phyloP scores from a whole-genome alignment of 2,113 vertebrate genomes.

The Gasterosteus nipponicus region DNA sequence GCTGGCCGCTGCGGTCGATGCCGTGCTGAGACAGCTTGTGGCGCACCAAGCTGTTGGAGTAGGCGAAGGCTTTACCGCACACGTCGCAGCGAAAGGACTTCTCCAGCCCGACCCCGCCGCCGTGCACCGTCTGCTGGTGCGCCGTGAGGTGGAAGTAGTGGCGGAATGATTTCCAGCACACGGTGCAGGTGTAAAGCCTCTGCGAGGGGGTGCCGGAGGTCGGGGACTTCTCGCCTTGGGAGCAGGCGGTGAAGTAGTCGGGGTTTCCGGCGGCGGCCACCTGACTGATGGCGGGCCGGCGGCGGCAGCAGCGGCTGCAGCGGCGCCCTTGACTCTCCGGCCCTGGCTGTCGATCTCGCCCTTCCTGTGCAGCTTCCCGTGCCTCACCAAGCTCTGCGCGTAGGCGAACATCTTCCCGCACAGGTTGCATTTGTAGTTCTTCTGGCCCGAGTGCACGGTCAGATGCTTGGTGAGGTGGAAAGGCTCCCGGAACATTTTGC shows the following conservation, averaged over 20 bases:
- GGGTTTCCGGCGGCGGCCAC: constrained; percentile 66
- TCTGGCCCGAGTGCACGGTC: constrained; percentile 83
- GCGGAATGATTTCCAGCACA: constrained; percentile 92
- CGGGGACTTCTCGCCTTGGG: constrained; percentile 80
- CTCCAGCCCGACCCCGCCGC: constrained; percentile 78
- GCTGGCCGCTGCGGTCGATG: constrained; percentile 72
- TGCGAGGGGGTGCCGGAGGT: constrained; percentile 78
- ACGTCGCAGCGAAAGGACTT: constrained; percentile 92
- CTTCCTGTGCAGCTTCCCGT: constrained; percentile 81
- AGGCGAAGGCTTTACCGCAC: constrained; percentile 92
- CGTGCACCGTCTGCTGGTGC: constrained; percentile 90
- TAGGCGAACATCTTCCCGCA: constrained; percentile 85
- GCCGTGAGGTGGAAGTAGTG: constrained; percentile 93
- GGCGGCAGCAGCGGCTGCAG: constrained; percentile 29
- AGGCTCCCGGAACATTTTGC: constrained; percentile 83
- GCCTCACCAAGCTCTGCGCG: constrained; percentile 84
- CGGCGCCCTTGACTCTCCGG: constrained; percentile 71
- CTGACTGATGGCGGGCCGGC: constrained; percentile 54
- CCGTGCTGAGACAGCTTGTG: constrained; percentile 90
- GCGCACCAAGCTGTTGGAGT: constrained; percentile 91
- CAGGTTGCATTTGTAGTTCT: constrained; percentile 84
- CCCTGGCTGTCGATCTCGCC: constrained; percentile 80
- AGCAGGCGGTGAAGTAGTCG: constrained; percentile 78
- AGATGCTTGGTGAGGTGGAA: constrained; percentile 85
- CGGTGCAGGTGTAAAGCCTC: constrained; percentile 82